Base-by-base conservation (phyloP, 2,888 invertebrate genomes). In the Aspidiotus destructor region DNA sequence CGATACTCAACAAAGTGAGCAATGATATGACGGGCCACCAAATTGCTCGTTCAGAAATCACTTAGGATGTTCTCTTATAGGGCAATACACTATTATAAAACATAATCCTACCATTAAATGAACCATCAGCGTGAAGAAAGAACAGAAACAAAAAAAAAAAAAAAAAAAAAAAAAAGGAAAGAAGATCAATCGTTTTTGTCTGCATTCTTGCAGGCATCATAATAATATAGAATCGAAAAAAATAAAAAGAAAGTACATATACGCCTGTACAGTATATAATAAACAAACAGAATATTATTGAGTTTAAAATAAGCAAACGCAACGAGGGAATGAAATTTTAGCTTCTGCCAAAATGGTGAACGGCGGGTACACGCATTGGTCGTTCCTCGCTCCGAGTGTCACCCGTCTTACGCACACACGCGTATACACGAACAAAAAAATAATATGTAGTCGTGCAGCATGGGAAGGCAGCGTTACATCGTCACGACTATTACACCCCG, bases 301-400 rank as follows among this genome's bases (percentile, higher is more conserved):
- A 54, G 53, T 63, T 63, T 63, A 63, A 63, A 63, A 63, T 63
- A 53, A 63, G 53, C 63, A 41, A 63, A 63, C 54, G 28, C 63
- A 54, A 63, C 53, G 16, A 63, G 63, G 63, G 63, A 63, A 63
- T 63, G 54, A 63, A 63, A 63, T 63, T 63, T 63, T 53, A 63
- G 63, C 63, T 63, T 63, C 54, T 63, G 63, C 54, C 63, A 63
- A 63, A 63, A 63, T 63, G 54, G 52, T 54, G 54, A 63, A 63
- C 48, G 6, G 48, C 48, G 48, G 48, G 48, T 48, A 48, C 48
- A n/a, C 28, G 28, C 28, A 28, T 28, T 28, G 28, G 28, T 28
- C 28, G 28, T 28, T 28, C 28, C 28, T 28, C 28, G 28, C 2
- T 28, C 28, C 5, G 1, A 5, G 28, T 28, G 28, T 28, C 28